These are phyloP conservation scores for Pycnonotus jocosus DNA, from an alignment of 2,113 vertebrate species.

Conservation along the genomic window DNA sequence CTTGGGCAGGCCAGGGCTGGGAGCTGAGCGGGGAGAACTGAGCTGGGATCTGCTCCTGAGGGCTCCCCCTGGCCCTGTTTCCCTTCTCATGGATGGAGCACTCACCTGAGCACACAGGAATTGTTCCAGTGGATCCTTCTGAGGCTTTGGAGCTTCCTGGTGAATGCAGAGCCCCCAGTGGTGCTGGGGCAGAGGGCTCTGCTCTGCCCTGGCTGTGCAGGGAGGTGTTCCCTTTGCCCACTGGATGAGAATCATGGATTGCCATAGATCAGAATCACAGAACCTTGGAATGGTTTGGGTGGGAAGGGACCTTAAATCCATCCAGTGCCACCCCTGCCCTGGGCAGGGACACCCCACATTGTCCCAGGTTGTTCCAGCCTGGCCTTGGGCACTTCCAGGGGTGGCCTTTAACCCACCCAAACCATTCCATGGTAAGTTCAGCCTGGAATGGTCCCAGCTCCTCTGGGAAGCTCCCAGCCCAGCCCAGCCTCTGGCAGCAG, in stretches of 20 bases:
- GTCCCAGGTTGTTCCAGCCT: background rate
- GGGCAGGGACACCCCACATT: background rate
- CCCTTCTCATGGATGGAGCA: background rate
- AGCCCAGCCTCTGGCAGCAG: background rate
- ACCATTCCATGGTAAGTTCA: background rate
- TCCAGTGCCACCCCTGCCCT: background rate
- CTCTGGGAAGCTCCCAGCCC: fast-evolving
- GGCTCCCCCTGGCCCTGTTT: fast-evolving
- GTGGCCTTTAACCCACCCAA: background rate
- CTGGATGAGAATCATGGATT: background rate
- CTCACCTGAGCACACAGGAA: fast-evolving
- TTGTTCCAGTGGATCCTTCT: background rate
- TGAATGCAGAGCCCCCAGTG: fast-evolving
- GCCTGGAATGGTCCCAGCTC: background rate
- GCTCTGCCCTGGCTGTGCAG: fast-evolving
- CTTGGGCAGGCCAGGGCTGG: fast-evolving
- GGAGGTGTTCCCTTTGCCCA: background rate
- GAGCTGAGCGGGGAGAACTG: background rate
- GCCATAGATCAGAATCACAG: background rate
- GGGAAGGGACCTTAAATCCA: background rate
- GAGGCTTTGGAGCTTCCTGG: background rate
- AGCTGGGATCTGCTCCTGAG: fast-evolving
- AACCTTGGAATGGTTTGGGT: background rate
- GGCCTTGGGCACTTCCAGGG: background rate
- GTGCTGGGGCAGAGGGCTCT: background rate